Evolutionary conservation across 2,888 invertebrate genomes (phyloP).

Genomic region (Diachrysia chrysitis): DNA sequence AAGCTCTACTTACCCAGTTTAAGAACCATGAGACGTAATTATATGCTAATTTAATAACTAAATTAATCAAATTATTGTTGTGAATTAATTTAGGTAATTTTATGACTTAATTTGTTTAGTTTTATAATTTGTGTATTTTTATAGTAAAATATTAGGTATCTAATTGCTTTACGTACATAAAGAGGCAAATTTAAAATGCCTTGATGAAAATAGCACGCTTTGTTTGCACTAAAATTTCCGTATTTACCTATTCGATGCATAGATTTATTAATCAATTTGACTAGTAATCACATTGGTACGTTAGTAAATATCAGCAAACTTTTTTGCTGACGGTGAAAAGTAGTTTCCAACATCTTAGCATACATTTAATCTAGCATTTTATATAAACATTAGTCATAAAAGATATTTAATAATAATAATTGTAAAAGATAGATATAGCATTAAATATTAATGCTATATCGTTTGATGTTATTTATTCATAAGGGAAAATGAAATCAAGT

Average conservation of each 20-base stretch:
- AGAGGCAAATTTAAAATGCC: conserved; percentile 13
- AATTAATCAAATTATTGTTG: neutral
- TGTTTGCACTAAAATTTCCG: neutral
- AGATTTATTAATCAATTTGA: neutral
- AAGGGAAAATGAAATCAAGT: neutral
- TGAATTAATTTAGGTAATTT: neutral
- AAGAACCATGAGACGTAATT: conserved; percentile 24
- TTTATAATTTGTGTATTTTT: no score
- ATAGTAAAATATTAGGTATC: no score
- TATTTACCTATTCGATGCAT: neutral
- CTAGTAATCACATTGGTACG: neutral
- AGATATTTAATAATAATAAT: no score
- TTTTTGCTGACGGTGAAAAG: neutral
- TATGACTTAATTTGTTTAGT: conserved; percentile 1
- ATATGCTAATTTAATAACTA: conserved; percentile 23
- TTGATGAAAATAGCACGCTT: conserved; percentile 37
- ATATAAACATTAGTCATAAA: neutral
- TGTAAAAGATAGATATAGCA: no score
- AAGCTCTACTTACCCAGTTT: conserved; percentile 51
- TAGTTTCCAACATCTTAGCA: neutral
- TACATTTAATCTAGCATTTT: neutral
- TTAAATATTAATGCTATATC: neutral
- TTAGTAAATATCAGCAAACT: neutral
- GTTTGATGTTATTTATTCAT: neutral
- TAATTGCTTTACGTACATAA: conserved; percentile 4